Base-by-base conservation (phyloP, 2,113 vertebrate genomes). In the Hippocampus mohnikei region DNA sequence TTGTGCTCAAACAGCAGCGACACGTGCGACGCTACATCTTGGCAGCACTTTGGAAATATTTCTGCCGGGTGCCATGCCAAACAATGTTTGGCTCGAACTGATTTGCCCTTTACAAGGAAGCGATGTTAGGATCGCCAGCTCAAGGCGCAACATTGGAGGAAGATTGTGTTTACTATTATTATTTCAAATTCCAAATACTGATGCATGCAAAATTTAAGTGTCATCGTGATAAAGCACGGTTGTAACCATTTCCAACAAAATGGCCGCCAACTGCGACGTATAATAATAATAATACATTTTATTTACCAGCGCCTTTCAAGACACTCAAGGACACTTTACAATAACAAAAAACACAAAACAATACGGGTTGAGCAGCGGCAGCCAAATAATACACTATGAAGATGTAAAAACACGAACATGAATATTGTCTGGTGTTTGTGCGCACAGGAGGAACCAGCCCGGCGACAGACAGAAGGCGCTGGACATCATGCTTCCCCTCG, bases 401-500 rank as follows among this genome's bases (percentile, higher is more conserved):
- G 33, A 37, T 33, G 29, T 33, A 33, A 33, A 33, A 33, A 33
- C 29, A 33, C 5, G 5, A 37, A 37, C 33, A 6, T 37, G 33
- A 44, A 71, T 72, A 55, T 37, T 60, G n/a, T 37, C 59, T 25
- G 44, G 41, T 79, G 68, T 56, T 37, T 59, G 33, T 48, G 8
- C 16, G 8, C 59, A 70, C 50, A 99, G 97, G 91, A 90, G 97
- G 84, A 98, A 98, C 89, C 91, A 94, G 21, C 92, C 93, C 2
- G 95, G 94, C 44, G 97, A 99, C 85, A 88, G 96, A 70, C 91
- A 94, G 79, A 98, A 95, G 85, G 97, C 97, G 50, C 92, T 99
- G 87, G 94, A 95, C 85, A 95, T 96, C 83, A 98, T 99, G 95
- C 89, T 97, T 82, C 96, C 95, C 0, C 85, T 99, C 81, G 95